Evolutionary conservation across 2,113 vertebrate genomes (phyloP).

Genomic region (Entomyzon cyanotis): DNA sequence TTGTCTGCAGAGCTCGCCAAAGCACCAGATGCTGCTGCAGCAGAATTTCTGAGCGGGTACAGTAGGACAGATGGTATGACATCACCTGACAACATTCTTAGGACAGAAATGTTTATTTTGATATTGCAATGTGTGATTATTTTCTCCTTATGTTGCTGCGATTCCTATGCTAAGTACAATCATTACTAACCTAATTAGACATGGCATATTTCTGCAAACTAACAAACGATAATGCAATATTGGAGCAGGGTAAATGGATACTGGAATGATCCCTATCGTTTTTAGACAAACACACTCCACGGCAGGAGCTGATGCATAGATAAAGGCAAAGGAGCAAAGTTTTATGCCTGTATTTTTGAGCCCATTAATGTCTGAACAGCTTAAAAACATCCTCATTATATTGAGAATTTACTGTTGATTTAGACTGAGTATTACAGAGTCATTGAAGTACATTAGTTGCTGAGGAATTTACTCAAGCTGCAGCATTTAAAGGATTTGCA

Average conservation of each 20-base stretch:
- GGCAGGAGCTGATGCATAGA: not conserved
- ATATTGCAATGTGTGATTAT: conserved; percentile 48
- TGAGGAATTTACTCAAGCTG: not conserved
- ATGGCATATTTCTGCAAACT: not conserved
- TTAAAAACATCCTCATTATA: not conserved
- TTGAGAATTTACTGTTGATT: not conserved
- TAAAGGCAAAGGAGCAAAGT: not conserved
- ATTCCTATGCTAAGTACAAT: conserved; percentile 55
- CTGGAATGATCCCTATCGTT: not conserved
- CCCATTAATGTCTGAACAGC: not conserved
- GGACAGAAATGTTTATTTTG: conserved; percentile 47
- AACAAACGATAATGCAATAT: not conserved
- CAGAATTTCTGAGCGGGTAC: conserved; percentile 21
- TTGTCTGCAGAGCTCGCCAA: conserved; percentile 36
- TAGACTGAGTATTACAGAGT: not conserved
- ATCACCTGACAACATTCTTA: conserved; percentile 45
- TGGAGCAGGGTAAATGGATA: not conserved
- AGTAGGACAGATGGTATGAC: conserved; percentile 28
- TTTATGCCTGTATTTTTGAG: not conserved
- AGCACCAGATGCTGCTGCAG: conserved; percentile 46
- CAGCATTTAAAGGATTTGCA: not conserved
- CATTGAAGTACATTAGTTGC: not conserved
- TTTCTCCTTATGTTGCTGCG: conserved; percentile 64
- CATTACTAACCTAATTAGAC: conserved; percentile 51
- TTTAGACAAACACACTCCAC: not conserved